A percentile compares a stretch with the other conserved stretches of the same genome.
Evolutionary conservation across 2,113 vertebrate species (phyloP).

Genomic region (Noturus placidus): DNA sequence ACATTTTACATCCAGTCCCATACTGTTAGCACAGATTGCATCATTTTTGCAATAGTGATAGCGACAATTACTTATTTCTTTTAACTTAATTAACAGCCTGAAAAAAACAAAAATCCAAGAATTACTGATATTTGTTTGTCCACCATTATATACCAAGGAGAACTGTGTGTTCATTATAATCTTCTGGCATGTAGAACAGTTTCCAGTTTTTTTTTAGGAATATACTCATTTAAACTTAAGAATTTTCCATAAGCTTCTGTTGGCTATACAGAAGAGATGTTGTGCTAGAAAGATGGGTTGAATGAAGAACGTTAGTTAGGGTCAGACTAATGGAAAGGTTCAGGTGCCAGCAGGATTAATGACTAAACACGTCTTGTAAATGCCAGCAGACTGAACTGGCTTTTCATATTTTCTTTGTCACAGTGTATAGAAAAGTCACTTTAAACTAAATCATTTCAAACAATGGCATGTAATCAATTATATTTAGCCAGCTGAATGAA

Average conservation of each 20-base stretch:
- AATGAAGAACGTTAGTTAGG: conserved; percentile 19
- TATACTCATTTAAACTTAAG: not conserved
- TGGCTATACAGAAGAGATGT: not conserved
- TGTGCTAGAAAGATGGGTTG: not conserved
- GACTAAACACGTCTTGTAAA: conserved; percentile 16
- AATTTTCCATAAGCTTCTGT: not conserved
- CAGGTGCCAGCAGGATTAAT: conserved; percentile 27
- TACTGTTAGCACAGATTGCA: not conserved
- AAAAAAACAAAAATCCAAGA: not conserved
- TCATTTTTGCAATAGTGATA: not conserved
- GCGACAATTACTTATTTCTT: not conserved
- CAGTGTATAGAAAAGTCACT: conserved; percentile 1
- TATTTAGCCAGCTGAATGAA: conserved; percentile 5
- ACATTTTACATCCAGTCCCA: not conserved
- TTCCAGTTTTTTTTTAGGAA: not conserved
- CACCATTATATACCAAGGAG: not conserved
- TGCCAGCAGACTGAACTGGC: conserved; percentile 3
- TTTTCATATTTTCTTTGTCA: conserved; percentile 24
- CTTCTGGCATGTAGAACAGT: not conserved
- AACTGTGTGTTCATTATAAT: not conserved
- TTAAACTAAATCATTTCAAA: not conserved
- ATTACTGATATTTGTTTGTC: not conserved
- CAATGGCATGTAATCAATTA: conserved; percentile 4
- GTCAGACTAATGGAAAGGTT: conserved; percentile 11
- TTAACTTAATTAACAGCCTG: not conserved